Percentiles rank a stretch among this genome's conserved stretches.
Conservation (phyloP, 2,888 invertebrate genomes). For the Drosophila limbata region DNA sequence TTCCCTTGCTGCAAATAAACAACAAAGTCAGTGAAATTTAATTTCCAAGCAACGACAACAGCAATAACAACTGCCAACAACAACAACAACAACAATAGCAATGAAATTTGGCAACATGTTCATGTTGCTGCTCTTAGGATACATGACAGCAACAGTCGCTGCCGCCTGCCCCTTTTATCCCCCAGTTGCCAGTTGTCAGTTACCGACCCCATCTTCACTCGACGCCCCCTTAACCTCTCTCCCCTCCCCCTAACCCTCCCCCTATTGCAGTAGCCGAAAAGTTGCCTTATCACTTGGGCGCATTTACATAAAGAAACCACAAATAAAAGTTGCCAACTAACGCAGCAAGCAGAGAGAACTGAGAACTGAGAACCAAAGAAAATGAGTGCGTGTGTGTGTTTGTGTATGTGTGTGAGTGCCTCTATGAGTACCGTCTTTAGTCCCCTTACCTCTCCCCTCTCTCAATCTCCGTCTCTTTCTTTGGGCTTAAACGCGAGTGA, state of each 20-base stretch:
- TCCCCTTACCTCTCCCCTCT: conserved; percentile 1
- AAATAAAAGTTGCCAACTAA: conserved; percentile 82
- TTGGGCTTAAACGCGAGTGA: conserved; percentile 40
- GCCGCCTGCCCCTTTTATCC: conserved; percentile 7
- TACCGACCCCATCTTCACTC: conserved; percentile 16
- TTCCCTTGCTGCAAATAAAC: conserved; percentile 68
- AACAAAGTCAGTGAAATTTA: conserved; percentile 81
- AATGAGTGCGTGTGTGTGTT: conserved; percentile 48
- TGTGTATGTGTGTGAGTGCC: conserved; percentile 29
- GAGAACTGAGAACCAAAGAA: conserved; percentile 66
- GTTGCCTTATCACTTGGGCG: conserved; percentile 82
- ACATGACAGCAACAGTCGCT: conserved; percentile 74
- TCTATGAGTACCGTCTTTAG: conserved; percentile 48
- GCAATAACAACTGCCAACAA: conserved; percentile 35
- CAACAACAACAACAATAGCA: conserved; percentile 40
- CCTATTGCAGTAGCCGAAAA: conserved; percentile 73
- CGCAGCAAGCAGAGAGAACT: conserved; percentile 57
- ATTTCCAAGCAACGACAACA: conserved; percentile 65
- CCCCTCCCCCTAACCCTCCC: background rate
- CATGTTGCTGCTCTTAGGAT: conserved; percentile 75
- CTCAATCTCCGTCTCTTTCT: conserved; percentile 17
- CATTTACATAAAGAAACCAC: conserved; percentile 82
- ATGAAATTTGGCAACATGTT: conserved; percentile 78
- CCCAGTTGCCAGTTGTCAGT: conserved; percentile 23
- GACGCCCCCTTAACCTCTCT: background rate